phyloP scores from a whole-genome alignment of 2,888 invertebrate genomes.

The Ormyrus pomaceus region DNA sequence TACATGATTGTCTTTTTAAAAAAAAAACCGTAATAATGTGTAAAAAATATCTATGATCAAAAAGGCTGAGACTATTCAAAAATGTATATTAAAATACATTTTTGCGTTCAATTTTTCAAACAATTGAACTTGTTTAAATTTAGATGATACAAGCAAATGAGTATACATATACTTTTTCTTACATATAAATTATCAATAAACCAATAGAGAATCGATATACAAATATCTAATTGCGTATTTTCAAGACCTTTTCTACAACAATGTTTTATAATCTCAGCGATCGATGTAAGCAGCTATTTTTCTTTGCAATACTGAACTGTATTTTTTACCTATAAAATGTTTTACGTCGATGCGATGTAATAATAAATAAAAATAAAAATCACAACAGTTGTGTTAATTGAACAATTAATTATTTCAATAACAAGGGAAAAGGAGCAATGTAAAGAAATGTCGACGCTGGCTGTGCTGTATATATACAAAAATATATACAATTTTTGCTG shows the following conservation, averaged over 20 bases:
- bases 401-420: no score
- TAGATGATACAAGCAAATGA: no score
- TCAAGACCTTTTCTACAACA: neutral
- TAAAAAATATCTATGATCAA: constrained; percentile 31
- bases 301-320: no score
- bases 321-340: neutral
- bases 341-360: neutral
- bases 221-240: neutral
- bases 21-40: constrained; percentile 7
- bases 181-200: neutral
- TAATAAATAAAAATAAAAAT: neutral
- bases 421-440: constrained; percentile 23
- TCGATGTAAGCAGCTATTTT: no score
- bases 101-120: constrained; percentile 22
- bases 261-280: no score
- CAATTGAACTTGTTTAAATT: no score
- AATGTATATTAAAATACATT: constrained; percentile 10
- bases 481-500: neutral
- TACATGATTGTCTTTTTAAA: neutral
- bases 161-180: no score
- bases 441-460: constrained; percentile 21
- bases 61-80: constrained; percentile 30
- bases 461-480: constrained; percentile 30
- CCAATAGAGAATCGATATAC: neutral
- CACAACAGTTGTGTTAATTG: neutral